Evolutionary conservation across 35 echinoderm and acorn worm species (phyloP).

Genomic region (Ophiothrix spiculata): DNA sequence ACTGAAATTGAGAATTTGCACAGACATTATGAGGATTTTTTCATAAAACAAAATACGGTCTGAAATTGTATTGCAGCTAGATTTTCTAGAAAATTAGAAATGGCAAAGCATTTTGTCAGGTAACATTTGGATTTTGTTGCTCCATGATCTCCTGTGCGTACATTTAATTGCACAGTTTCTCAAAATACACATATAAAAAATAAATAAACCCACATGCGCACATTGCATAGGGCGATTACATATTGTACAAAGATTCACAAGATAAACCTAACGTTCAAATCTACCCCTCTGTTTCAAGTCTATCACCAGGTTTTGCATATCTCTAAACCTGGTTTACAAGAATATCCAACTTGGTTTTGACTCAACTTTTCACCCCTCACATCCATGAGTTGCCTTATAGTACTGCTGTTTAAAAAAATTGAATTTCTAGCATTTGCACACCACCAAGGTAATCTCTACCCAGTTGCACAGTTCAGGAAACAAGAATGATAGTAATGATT

Average conservation of each 20-base stretch:
- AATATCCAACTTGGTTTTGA: constrained; percentile 4
- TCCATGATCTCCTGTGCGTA: not conserved
- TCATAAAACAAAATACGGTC: too few relatives aligned
- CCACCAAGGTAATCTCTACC: not conserved
- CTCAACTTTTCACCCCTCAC: not conserved
- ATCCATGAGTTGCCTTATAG: constrained; percentile 5
- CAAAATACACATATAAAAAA: not conserved
- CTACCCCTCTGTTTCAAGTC: not conserved
- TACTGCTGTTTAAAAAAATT: too few relatives aligned
- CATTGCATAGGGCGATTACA: not conserved
- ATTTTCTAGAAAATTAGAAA: too few relatives aligned
- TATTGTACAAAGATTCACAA: not conserved
- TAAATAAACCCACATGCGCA: not conserved
- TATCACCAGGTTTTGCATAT: not conserved
- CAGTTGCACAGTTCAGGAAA: not conserved
- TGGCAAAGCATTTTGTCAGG: too few relatives aligned
- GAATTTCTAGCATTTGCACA: too few relatives aligned
- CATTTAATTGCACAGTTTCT: not conserved
- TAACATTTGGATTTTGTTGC: too few relatives aligned
- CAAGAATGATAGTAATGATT: too few relatives aligned
- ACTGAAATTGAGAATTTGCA: too few relatives aligned
- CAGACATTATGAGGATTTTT: too few relatives aligned
- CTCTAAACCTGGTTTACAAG: not conserved
- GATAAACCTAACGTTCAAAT: not conserved
- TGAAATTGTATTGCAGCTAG: too few relatives aligned